Base-by-base conservation (phyloP, 2,113 vertebrate species). In the Ancistrus triradiatus region DNA sequence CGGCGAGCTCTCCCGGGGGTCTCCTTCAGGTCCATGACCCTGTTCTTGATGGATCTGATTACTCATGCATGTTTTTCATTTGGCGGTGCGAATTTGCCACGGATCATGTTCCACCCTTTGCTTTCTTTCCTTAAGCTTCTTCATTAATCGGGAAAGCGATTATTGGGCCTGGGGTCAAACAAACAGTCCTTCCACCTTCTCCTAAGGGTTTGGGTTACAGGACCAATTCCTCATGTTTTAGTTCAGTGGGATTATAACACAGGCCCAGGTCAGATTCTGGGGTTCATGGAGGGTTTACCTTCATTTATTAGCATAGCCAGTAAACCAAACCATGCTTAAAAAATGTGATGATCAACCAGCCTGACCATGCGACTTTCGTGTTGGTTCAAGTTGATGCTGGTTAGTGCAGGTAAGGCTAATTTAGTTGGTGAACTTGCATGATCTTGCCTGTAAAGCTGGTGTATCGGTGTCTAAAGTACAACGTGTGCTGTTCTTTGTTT, bases 81-180 rank as follows among this genome's bases (percentile, higher is more conserved):
- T 68, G 38, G 59, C 18, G 13, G 15, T 18, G 31, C 19, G 37
- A 25, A 47, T 42, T 56, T 48, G 24, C 44, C 2, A 2, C 27
- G n/a, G 53, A 28, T 68, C 53, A 21, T 1, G 21, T 59, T 64
- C 31, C 65, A 55, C 37, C 14, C 9, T 49, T 37, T 43, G 62
- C 62, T 59, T 56, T 52, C 24, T 47, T 40, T 68, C 59, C 42
- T 50, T 67, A 57, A 38, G 52, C 37, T 22, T 11, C 42, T 37
- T 44, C 17, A 50, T 56, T 61, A 62, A 49, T 59, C 37, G 31
- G 21, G 55, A 63, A 62, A 59, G 68, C 33, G 59, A 71, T 71
- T 63, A 59, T 59, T 55, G 27, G 25, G 49, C 53, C 13, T 31
- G 42, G 21, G 64, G 46, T 56, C 42, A 55, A 53, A 67, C 44